A percentile compares a stretch with the other conserved stretches of the same genome.
Conservation (phyloP, 2,888 invertebrate species). For the Amphipyra berbera region DNA sequence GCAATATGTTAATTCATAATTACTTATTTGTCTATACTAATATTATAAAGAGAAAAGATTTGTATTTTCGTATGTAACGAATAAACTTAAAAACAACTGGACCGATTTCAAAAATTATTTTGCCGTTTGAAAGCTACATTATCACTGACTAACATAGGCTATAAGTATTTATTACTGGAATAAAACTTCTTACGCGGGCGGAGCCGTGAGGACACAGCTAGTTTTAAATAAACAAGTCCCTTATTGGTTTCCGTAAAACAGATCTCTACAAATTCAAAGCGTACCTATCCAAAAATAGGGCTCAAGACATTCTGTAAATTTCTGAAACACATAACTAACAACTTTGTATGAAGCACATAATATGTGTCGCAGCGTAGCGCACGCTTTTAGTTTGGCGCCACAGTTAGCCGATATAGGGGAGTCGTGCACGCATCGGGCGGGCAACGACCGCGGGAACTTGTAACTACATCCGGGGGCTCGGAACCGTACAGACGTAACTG, state of each 20-base stretch:
- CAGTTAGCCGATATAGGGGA: slow-evolving; percentile 85
- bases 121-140: too few relatives aligned
- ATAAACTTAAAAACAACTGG: too few relatives aligned
- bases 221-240: background rate
- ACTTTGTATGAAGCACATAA: slow-evolving; percentile 47
- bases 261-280: background rate
- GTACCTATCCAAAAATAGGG: slow-evolving; percentile 20
- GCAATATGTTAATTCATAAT: too few relatives aligned
- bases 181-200: too few relatives aligned
- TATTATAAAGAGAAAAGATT: too few relatives aligned
- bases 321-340: slow-evolving; percentile 27
- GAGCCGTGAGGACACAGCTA: too few relatives aligned
- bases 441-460: slow-evolving; percentile 89
- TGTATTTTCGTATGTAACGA: too few relatives aligned
- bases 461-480: slow-evolving; percentile 84
- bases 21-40: too few relatives aligned
- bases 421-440: slow-evolving; percentile 83
- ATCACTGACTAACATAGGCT: too few relatives aligned
- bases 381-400: slow-evolving; percentile 75
- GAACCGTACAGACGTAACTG: slow-evolving; percentile 76
- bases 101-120: too few relatives aligned
- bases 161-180: too few relatives aligned
- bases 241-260: slow-evolving; percentile 1
- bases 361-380: slow-evolving; percentile 62
- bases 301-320: slow-evolving; percentile 19